These are phyloP conservation scores for Intellagama lesueurii DNA, from an alignment of 2,797 vertebrate species.

Conservation along the genomic window DNA sequence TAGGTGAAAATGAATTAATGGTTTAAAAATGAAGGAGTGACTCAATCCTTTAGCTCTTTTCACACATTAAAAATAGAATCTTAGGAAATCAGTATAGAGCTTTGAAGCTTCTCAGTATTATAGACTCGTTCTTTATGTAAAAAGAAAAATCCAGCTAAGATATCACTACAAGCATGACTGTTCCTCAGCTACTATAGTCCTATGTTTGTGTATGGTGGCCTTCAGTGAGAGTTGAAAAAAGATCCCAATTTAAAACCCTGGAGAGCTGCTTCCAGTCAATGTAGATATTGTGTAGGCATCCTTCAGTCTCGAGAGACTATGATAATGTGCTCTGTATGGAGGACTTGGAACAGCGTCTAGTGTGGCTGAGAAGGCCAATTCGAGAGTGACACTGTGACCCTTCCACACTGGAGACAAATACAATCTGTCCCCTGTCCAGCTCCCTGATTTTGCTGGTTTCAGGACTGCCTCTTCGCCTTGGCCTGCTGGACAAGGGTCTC, in stretches of 20 bases:
- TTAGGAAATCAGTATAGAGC: slow-evolving; percentile 25
- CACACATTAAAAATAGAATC: slow-evolving; percentile 18
- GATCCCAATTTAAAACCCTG: no score
- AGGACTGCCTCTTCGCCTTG: no score
- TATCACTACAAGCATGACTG: background rate
- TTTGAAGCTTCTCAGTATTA: background rate
- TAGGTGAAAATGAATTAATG: slow-evolving; percentile 12
- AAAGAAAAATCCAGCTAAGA: background rate
- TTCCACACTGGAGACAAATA: no score
- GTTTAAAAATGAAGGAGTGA: slow-evolving; percentile 23
- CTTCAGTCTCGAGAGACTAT: no score
- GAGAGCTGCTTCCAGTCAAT: background rate
- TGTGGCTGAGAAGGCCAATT: no score
- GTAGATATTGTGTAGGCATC: no score
- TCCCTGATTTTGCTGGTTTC: no score
- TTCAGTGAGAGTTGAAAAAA: background rate
- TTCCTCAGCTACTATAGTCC: background rate
- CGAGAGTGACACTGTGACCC: no score
- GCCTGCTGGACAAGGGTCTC: no score
- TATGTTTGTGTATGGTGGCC: background rate
- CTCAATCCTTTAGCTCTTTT: slow-evolving; percentile 17
- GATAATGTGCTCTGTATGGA: no score
- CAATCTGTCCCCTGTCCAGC: no score
- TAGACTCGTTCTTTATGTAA: background rate
- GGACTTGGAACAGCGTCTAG: no score